Evolutionary conservation across 2,797 vertebrate species (phyloP).

Genomic region (Furcifer pardalis): DNA sequence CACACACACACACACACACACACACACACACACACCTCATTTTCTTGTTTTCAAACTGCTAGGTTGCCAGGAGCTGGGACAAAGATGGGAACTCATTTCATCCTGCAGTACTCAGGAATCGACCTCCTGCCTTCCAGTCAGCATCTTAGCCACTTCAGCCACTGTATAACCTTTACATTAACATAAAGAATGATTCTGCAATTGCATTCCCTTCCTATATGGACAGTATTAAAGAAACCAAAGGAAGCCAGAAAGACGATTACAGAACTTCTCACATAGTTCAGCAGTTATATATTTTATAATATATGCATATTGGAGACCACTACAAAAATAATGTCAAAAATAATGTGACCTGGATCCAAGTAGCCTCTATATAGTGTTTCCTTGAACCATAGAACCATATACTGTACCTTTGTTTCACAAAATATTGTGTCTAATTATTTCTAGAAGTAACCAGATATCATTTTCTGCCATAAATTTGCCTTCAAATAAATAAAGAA

Average conservation of each 20-base stretch:
- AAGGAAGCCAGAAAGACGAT: no score
- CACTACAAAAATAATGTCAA: neutral
- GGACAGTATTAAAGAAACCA: neutral
- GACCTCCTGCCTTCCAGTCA: no score
- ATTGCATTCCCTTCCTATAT: neutral
- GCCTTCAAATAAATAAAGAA: neutral
- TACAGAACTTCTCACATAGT: neutral
- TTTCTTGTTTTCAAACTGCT: no score
- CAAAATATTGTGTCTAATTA: neutral
- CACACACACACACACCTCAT: no score
- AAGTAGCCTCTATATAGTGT: neutral
- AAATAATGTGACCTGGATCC: neutral
- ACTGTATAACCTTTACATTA: neutral
- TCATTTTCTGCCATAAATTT: neutral
- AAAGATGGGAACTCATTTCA: no score
- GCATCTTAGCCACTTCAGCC: no score
- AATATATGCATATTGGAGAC: neutral
- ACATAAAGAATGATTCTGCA: neutral
- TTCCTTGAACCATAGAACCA: neutral
- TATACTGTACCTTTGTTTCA: neutral
- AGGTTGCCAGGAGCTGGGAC: no score
- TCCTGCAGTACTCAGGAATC: no score
- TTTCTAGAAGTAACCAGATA: neutral
- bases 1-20: no score
- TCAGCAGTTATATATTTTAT: neutral